Evolutionary conservation across 1,140 invertebrate species (phyloP).

Genomic region (Papilio dardanus): DNA sequence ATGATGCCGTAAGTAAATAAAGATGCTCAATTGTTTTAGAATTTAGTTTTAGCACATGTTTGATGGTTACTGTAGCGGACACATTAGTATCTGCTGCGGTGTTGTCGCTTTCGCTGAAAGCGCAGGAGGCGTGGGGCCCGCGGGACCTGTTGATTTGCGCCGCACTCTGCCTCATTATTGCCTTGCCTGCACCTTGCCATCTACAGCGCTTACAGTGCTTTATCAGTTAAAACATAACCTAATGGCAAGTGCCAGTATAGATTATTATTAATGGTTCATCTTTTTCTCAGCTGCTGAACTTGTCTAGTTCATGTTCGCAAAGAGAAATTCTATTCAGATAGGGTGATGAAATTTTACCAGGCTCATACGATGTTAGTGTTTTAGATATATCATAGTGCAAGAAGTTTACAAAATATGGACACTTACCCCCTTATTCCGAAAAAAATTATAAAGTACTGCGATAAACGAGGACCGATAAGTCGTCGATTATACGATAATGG

Average conservation of each 20-base stretch:
- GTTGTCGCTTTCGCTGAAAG: conserved; percentile 51
- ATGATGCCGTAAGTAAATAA: too few species aligned
- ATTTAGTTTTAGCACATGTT: background rate
- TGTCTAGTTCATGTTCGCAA: background rate
- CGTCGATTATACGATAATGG: too few species aligned
- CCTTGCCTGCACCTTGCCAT: background rate
- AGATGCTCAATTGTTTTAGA: background rate
- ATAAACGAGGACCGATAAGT: too few species aligned
- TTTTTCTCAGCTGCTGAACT: background rate
- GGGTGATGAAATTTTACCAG: background rate
- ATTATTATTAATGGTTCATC: background rate
- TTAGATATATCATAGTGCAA: too few species aligned
- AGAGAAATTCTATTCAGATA: background rate
- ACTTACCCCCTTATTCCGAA: too few species aligned
- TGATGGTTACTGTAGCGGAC: conserved; percentile 23
- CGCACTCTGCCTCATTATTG: conserved; percentile 21
- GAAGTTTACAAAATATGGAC: too few species aligned
- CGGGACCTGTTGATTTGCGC: conserved; percentile 22
- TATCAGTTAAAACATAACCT: background rate
- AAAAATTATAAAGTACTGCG: too few species aligned
- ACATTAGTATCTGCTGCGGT: conserved; percentile 44
- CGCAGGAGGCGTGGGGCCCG: conserved; percentile 18
- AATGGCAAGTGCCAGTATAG: background rate
- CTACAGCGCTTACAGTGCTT: background rate
- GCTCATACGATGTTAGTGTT: too few species aligned